A percentile compares a stretch with the other conserved stretches of the same genome.
These are phyloP conservation scores for Fragum whitleyi DNA, from an alignment of 2,888 invertebrate species.

Conservation along the genomic window DNA sequence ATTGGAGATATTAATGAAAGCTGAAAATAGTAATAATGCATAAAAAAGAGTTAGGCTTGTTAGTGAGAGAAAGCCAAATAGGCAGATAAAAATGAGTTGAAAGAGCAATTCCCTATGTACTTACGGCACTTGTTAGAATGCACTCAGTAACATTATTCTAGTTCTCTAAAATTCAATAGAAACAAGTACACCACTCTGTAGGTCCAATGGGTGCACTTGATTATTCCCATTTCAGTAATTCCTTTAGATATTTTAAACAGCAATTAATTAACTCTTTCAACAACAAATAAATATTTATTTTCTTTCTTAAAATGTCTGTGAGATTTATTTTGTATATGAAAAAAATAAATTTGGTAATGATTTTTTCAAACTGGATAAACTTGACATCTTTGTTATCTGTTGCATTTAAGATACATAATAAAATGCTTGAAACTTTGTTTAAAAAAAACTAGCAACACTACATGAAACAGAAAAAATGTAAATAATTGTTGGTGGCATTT, in stretches of 20 bases:
- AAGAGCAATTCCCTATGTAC: neutral
- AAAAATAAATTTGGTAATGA: too few relatives aligned
- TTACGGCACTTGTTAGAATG: conserved; percentile 2
- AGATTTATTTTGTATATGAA: too few relatives aligned
- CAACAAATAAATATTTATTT: neutral
- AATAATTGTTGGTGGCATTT: too few relatives aligned
- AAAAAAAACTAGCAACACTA: too few relatives aligned
- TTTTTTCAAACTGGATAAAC: too few relatives aligned
- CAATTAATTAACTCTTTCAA: neutral
- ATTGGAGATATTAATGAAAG: too few relatives aligned
- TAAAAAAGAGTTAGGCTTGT: neutral
- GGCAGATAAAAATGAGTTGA: neutral
- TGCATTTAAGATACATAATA: too few relatives aligned
- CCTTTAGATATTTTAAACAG: neutral
- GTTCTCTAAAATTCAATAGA: neutral
- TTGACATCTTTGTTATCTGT: too few relatives aligned
- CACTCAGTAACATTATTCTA: conserved; percentile 22
- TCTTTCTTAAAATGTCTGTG: too few relatives aligned
- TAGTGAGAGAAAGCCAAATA: neutral
- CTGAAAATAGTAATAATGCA: too few relatives aligned
- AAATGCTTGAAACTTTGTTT: too few relatives aligned
- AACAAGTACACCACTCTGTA: conserved; percentile 6
- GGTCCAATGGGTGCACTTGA: conserved; percentile 25
- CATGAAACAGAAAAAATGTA: too few relatives aligned
- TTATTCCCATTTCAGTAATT: conserved; percentile 12